A percentile compares a stretch with the other conserved stretches of the same genome.
Evolutionary conservation across 2,888 invertebrate species (phyloP).

Genomic region (Campoletis raptor): DNA sequence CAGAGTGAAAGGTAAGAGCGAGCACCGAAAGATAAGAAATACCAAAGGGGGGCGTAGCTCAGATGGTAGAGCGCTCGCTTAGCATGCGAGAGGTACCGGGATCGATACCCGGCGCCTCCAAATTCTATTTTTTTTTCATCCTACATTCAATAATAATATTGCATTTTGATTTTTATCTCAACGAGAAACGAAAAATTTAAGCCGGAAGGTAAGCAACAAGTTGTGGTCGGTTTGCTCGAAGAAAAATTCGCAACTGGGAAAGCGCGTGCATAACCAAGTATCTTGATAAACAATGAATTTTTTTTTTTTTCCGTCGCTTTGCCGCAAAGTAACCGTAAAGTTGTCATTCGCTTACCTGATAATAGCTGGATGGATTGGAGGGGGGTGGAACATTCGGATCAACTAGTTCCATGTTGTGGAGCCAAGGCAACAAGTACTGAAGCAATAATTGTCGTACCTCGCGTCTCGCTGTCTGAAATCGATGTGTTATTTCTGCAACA

Average conservation of each 20-base stretch:
- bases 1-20: constrained; percentile 58
- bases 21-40: constrained; percentile 34
- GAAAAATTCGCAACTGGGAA: too few relatives aligned
- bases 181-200: too few relatives aligned
- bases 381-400: constrained; percentile 97
- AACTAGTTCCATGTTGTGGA: constrained; percentile 99
- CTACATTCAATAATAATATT: neutral
- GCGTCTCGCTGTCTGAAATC: constrained; percentile 97
- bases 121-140: constrained; percentile 20
- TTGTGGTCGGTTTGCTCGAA: too few relatives aligned
- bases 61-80: constrained; percentile 76
- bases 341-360: constrained; percentile 88
- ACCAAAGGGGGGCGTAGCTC: constrained; percentile 72
- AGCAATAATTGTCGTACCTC: constrained; percentile 96
- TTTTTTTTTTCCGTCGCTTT: too few relatives aligned
- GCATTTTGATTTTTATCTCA: neutral
- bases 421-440: constrained; percentile 98
- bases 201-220: neutral
- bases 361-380: constrained; percentile 93
- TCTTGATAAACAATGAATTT: too few relatives aligned
- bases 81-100: constrained; percentile 75
- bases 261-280: too few relatives aligned
- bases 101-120: constrained; percentile 76
- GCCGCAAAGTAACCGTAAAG: too few relatives aligned
- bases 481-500: constrained; percentile 95